Evolutionary conservation across 2,113 vertebrate genomes (phyloP).

Genomic region (Sphaerodactylus townsendi): DNA sequence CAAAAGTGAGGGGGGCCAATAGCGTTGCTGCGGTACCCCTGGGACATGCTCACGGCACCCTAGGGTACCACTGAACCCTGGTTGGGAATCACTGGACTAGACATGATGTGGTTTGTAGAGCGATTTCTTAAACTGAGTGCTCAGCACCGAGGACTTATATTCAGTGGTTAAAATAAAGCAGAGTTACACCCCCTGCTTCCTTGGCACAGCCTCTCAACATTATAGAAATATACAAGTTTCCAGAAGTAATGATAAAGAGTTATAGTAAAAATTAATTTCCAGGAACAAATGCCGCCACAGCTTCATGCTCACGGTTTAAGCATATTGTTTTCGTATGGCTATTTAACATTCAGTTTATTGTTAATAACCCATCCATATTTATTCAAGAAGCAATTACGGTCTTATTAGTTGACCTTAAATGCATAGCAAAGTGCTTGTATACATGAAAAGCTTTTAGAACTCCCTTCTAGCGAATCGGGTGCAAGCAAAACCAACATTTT

Average conservation of each 20-base stretch:
- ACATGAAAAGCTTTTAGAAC: neutral
- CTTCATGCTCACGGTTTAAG: slow-evolving; percentile 11
- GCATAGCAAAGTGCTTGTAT: neutral
- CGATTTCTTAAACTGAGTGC: no score
- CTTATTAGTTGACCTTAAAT: slow-evolving; percentile 9
- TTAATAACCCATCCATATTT: neutral
- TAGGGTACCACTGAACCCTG: no score
- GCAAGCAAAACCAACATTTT: neutral
- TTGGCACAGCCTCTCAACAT: no score
- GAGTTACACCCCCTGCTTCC: no score
- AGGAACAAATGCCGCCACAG: neutral
- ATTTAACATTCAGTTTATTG: slow-evolving; percentile 22
- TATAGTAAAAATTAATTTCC: slow-evolving; percentile 9
- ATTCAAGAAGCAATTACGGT: neutral
- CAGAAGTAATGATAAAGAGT: neutral
- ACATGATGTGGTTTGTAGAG: no score
- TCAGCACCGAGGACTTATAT: no score
- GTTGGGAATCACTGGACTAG: no score
- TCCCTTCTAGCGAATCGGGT: neutral
- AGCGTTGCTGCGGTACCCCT: no score
- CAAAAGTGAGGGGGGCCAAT: no score
- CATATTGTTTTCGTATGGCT: slow-evolving; percentile 12
- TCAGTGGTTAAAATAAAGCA: no score
- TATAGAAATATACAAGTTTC: neutral
- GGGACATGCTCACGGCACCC: no score